Base-by-base conservation (phyloP, 2,888 invertebrate genomes). In the Drosophila mayaguana region DNA sequence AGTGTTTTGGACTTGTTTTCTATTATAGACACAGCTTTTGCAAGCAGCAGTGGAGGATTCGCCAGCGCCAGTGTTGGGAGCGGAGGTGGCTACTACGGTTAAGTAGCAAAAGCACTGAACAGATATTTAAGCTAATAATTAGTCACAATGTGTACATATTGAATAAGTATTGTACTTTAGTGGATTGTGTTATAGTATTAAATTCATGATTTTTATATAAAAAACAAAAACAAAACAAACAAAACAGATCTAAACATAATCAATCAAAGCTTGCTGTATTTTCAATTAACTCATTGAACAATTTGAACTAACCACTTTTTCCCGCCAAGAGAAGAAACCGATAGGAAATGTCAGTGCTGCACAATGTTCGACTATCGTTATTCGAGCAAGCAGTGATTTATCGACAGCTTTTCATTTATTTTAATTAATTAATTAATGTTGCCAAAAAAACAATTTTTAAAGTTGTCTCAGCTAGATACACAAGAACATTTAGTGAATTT, bases 31-130 rank as follows among this genome's bases (percentile, higher is more conserved):
- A 88, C 89, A 18, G 87, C 87, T 7, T 89, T 65, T 66, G 89
- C 87, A 14, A 87, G 89, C 72, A 87, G 87, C 74, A 89, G 66
- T 42, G 81, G 86, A 18, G 89, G 89, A 38, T 88, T 86, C 50
- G 81, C 83, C 20, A 79, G 68, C 20, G 86, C 88, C 28, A 80
- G 86, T 80, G 88, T 71, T 32, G 78, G 85, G 38, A 48, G 64
- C 43, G 88, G 82, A 32, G 81, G 72, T 14, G 84, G 85, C 34
- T 87, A 79, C 40, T 87, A 88, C 40, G 87, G 87, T 36, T 89
- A 71, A 74, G 1, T n/a, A n/a, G 1, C 9, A 28, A 28, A 32
- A 32, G 32, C 14, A 62, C 51, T 61, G 46, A 25, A 46, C 51
- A 51, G 42, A 60, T 57, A 40, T 22, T 43, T 78, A 68, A 68